Percentiles rank a stretch among this genome's conserved stretches.
Conservation (phyloP, 2,888 invertebrate genomes). For the Scaptomyza flava region DNA sequence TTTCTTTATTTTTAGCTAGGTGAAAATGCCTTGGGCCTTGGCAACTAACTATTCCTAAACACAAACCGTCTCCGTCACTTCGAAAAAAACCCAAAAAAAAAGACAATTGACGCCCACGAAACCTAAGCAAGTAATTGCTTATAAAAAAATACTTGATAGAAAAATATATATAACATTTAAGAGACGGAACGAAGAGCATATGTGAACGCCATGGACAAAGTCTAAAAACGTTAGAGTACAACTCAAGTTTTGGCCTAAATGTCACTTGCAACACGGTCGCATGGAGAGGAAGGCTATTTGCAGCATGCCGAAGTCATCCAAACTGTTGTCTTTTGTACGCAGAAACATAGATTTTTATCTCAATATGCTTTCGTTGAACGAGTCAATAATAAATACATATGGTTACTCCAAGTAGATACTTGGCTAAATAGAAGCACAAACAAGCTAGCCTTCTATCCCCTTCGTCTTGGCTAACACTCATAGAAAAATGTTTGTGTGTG, state of each 20-base stretch:
- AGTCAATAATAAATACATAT: slow-evolving; percentile 12
- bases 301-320: slow-evolving; percentile 55
- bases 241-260: slow-evolving; percentile 22
- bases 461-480: slow-evolving; percentile 3
- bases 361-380: slow-evolving; percentile 17
- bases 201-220: slow-evolving; percentile 55
- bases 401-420: neutral
- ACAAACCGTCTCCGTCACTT: slow-evolving; percentile 1
- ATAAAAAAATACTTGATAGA: slow-evolving; percentile 75
- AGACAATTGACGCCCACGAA: slow-evolving; percentile 63
- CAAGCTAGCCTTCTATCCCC: neutral
- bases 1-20: slow-evolving; percentile 21
- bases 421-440: slow-evolving; percentile 5
- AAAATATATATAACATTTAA: slow-evolving; percentile 71
- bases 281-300: slow-evolving; percentile 76
- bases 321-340: slow-evolving; percentile 33
- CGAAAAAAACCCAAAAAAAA: slow-evolving; percentile 18
- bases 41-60: slow-evolving; percentile 58
- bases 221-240: slow-evolving; percentile 10
- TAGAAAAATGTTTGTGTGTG: neutral
- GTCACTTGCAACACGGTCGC: slow-evolving; percentile 62
- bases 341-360: slow-evolving; percentile 31
- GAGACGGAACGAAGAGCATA: neutral
- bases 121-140: slow-evolving; percentile 66
- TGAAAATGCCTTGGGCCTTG: slow-evolving; percentile 43